These are phyloP conservation scores for Planococcus citri DNA, from an alignment of 1,140 invertebrate genomes.

Conservation along the genomic window DNA sequence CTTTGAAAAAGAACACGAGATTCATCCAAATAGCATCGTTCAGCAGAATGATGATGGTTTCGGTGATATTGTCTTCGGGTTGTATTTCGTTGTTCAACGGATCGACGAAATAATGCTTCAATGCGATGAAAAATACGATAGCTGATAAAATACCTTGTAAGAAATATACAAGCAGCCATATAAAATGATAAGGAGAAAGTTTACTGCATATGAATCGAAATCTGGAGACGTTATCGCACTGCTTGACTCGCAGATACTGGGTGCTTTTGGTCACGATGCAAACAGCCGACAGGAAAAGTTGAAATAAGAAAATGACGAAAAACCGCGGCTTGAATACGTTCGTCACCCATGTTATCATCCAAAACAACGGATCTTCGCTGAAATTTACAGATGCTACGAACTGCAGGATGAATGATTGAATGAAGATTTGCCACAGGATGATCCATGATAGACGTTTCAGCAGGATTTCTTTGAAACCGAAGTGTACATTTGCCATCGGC, in stretches of 20 bases:
- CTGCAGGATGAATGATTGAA: background rate
- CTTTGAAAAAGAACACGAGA: background rate
- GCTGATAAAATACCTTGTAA: background rate
- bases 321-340: background rate
- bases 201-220: background rate
- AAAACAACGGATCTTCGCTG: background rate
- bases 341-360: background rate
- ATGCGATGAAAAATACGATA: constrained; percentile 1
- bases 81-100: background rate
- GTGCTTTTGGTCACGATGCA: background rate
- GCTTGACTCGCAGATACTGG: background rate
- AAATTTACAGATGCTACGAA: background rate
- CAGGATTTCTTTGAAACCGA: background rate
- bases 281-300: background rate
- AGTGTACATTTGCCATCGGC: background rate
- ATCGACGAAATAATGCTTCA: constrained; percentile 9
- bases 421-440: background rate
- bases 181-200: background rate
- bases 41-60: background rate
- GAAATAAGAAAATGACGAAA: background rate
- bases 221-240: background rate
- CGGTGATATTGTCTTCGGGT: background rate
- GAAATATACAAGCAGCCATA: constrained; percentile 1
- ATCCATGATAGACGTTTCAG: background rate
- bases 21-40: constrained; percentile 8